Conservation (phyloP, 2,113 vertebrate species). For the Pitta sordida region DNA sequence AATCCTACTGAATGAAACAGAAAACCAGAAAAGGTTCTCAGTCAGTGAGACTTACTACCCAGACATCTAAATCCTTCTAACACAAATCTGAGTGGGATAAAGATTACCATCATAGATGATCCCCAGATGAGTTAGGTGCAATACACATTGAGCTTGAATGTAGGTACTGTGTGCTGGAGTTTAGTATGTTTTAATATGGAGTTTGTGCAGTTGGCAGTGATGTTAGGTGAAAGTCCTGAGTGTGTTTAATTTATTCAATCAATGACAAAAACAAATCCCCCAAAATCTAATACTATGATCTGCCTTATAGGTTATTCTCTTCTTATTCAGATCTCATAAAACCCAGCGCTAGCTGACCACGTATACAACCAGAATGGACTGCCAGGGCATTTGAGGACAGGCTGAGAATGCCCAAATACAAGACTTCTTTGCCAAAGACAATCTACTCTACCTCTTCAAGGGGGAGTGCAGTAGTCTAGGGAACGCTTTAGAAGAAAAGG, state of each 20-base stretch:
- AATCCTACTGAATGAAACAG: neutral
- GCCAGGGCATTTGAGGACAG: rapidly evolving
- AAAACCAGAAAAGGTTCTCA: neutral
- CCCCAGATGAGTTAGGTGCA: neutral
- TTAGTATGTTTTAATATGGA: neutral
- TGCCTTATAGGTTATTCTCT: neutral
- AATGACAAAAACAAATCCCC: neutral
- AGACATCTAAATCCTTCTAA: neutral
- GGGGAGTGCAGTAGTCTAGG: neutral
- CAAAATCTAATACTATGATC: neutral
- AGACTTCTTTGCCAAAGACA: neutral
- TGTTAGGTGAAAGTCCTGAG: neutral
- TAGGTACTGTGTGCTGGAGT: neutral
- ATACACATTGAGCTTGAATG: too few species aligned
- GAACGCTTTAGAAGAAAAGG: neutral
- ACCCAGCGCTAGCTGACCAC: neutral
- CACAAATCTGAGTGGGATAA: neutral
- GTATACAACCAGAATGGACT: neutral
- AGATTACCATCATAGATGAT: neutral
- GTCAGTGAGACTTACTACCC: neutral
- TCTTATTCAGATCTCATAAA: neutral
- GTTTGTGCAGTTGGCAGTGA: neutral
- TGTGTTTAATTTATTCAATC: neutral
- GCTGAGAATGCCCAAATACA: neutral
- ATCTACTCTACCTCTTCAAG: neutral